phyloP scores from a whole-genome alignment of 2,113 vertebrate species.

The Reinhardtius hippoglossoides region DNA sequence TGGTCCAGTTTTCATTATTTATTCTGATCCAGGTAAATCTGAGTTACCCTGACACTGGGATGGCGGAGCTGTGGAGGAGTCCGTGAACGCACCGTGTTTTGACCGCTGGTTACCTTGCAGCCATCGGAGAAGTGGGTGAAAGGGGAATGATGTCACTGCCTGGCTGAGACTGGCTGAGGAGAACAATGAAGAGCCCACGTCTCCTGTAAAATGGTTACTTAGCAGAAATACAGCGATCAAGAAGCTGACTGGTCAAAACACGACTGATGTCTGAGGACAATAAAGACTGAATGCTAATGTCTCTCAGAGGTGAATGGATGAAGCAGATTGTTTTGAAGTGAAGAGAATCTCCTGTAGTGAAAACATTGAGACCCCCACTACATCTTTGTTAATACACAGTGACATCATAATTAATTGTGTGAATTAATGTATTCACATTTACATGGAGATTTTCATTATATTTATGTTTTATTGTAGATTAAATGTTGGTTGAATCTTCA shows the following conservation, averaged over 20 bases:
- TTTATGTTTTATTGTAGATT: not conserved
- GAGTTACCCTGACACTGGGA: accelerated
- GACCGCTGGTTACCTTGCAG: conserved; percentile 83
- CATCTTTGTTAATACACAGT: no score
- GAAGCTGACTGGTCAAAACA: not conserved
- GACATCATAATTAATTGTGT: not conserved
- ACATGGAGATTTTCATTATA: not conserved
- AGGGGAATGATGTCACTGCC: conserved; percentile 82
- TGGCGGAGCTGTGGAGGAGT: not conserved
- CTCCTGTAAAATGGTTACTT: conserved; percentile 36
- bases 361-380: no score
- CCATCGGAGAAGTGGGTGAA: conserved; percentile 82
- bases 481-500: no score
- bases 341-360: no score
- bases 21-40: not conserved
- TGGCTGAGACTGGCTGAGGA: conserved; percentile 34
- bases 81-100: conserved; percentile 61
- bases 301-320: no score
- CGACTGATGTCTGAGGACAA: not conserved
- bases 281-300: no score
- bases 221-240: not conserved
- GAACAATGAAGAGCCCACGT: conserved; percentile 25
- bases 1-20: no score
- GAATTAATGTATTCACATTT: not conserved
- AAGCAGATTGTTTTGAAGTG: no score